Percentiles rank a stretch among this genome's conserved stretches.
These are phyloP conservation scores for Conus canariensis DNA, from an alignment of 2,888 invertebrate species.

Conservation along the genomic window DNA sequence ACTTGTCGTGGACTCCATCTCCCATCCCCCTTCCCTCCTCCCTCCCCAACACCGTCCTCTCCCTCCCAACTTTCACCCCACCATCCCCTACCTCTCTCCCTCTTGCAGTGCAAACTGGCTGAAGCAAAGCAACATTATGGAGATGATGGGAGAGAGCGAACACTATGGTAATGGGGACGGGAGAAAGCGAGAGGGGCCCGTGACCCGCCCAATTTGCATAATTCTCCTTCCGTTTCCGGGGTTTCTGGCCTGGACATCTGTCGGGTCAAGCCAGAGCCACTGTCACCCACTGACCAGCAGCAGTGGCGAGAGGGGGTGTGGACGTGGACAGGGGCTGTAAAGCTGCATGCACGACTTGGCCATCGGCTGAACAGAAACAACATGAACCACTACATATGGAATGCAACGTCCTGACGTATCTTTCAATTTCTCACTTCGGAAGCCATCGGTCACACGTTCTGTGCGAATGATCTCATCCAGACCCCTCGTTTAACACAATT, in stretches of 20 bases:
- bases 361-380: no score
- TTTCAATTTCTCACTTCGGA: no score
- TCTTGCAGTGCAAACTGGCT: not conserved
- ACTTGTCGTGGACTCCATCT: no score
- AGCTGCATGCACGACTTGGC: not conserved
- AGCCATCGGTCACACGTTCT: no score
- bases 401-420: no score
- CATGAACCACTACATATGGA: no score
- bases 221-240: constrained; percentile 29
- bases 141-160: constrained; percentile 3
- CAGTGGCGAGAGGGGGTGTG: not conserved
- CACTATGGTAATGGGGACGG: constrained; percentile 16
- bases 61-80: no score
- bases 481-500: no score
- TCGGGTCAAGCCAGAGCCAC: constrained; percentile 14
- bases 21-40: not conserved
- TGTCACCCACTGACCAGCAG: not conserved
- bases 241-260: constrained; percentile 28
- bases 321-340: not conserved
- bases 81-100: not conserved
- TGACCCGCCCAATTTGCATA: constrained; percentile 36
- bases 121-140: constrained; percentile 8
- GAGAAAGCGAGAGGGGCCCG: not conserved
- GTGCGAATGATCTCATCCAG: no score
- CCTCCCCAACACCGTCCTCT: not conserved